Base-by-base conservation (phyloP, 2,888 invertebrate species). In the Yponomeuta plumbellus region DNA sequence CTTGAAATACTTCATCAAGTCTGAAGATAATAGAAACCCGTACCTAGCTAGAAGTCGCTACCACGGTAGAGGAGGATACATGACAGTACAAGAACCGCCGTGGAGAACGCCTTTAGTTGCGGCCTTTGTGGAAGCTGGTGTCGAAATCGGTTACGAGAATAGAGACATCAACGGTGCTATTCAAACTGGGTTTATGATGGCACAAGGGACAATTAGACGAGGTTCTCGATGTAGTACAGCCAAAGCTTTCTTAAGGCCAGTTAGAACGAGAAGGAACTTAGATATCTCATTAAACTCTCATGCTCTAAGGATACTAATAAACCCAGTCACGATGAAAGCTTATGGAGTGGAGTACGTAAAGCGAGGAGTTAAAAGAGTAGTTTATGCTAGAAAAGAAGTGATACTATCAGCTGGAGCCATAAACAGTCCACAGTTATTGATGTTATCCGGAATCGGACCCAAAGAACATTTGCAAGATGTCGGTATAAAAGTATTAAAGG, bases 361-460 rank as follows among this genome's bases (percentile, higher is more conserved):
- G 71, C 93, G 95, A 71, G 97, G 96, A 2, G 88, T 92, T 52
- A 93, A 93, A 67, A 94, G 94, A 75, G 88, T 94, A 0, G 94
- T 95, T 0, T 88, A 93, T 68, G 97, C 97, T 0, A 93, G 93
- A 66, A 96, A 96, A 74, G 97, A 97, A 83, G 94, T 98, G 0
- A 96, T 98, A 64, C 79, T 98, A 57, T 95, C 97, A 13, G 97
- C 97, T 0, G 98, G 98, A 0, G 94, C 98, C 0, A 96, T 99
- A 39, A 98, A 98, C 79, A 95, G 96, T 13, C 97, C 98, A 0
- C 98, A 98, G 79, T 86, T 99, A 66, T 86, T 99, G 69, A 97
- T 98, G 97, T 84, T 98, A 0, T 97, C 97, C 0, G 98, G 98
- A 0, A 92, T 97, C 66, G 96, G 96, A 0, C 96, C 96, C 0